Evolutionary conservation across 1,140 invertebrate species (phyloP).

Genomic region (Drosophila navojoa): DNA sequence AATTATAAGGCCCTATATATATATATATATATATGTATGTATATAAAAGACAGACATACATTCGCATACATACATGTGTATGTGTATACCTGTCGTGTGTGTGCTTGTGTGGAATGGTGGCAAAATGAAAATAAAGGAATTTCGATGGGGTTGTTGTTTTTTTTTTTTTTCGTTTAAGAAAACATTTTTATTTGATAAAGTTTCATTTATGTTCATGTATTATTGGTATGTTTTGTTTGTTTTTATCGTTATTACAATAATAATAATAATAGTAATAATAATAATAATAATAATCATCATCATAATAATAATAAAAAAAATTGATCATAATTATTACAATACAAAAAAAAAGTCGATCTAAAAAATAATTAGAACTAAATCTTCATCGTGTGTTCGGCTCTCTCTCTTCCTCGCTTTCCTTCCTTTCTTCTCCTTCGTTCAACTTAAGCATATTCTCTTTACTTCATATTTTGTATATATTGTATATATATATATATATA

Average conservation of each 20-base stretch:
- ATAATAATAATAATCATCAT: slow-evolving; percentile 65
- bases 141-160: slow-evolving; percentile 55
- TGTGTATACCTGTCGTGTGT: not conserved
- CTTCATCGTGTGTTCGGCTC: slow-evolving; percentile 26
- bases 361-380: slow-evolving; percentile 66
- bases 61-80: not conserved
- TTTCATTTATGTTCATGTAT: slow-evolving; percentile 76
- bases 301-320: slow-evolving; percentile 58
- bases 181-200: slow-evolving; percentile 80
- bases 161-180: slow-evolving; percentile 71
- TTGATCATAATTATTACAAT: slow-evolving; percentile 68
- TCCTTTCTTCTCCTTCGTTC: not conserved
- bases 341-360: slow-evolving; percentile 50
- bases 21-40: no score
- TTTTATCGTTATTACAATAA: slow-evolving; percentile 57
- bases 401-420: not conserved
- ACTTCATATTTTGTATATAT: slow-evolving; percentile 46
- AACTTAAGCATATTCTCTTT: slow-evolving; percentile 41
- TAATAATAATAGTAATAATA: slow-evolving; percentile 50
- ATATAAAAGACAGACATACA: slow-evolving; percentile 6
- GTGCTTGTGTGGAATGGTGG: slow-evolving; percentile 6
- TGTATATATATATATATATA: slow-evolving; percentile 37
- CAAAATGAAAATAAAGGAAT: slow-evolving; percentile 58
- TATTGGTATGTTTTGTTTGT: slow-evolving; percentile 71
- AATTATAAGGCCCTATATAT: slow-evolving; percentile 39